Evolutionary conservation across 2,888 invertebrate species (phyloP), one percentile per base, ranked within the genome.

Genomic region (Drosophila phalerata): DNA sequence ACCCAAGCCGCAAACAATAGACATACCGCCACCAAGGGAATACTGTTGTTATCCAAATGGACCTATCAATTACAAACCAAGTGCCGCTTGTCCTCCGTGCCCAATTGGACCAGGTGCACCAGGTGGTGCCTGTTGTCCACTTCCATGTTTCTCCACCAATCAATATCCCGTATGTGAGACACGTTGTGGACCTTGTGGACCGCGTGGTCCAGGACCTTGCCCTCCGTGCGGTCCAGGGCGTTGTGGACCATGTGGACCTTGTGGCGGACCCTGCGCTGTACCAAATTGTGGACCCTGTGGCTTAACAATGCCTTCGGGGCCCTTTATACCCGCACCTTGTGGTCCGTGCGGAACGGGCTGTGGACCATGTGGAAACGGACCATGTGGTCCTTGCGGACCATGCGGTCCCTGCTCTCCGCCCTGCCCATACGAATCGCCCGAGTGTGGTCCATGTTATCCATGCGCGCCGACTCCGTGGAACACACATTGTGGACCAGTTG

Each of bases 31-130:
- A 13, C 88, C 91, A 5, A 64, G 75, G n/a, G 91, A 91, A 58
- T 91, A 89, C 64, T 90, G 90, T 62, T 89, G 90, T 56, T 90
- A 90, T 69, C 87, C 88, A 13, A 89, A 87, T 25, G 90, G 90
- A 51, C 90, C 90, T n/a, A 86, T 89, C 28, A 51, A 51, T 22
- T 51, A 51, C 37, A 51, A 51, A n/a, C 51, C 51, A 19, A 51
- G 51, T 51, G 51, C 51, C 9, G 51, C 51, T 13, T 51, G 51
- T 51, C 51, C 51, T 5, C 51, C 51, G 1, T 51, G 51, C 22
- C 51, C 51, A 17, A 51, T 51, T 22, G 51, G 51, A 34, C 51
- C 51, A n/a, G 37, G 51, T 51, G 51, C 51, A 10, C 51, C 51
- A 34, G 51, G 51, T 5, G 51, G 51, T 4, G 34, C 19, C 9